These are phyloP conservation scores for Coreoperca whiteheadi DNA, from an alignment of 2,113 vertebrate species.

Conservation along the genomic window DNA sequence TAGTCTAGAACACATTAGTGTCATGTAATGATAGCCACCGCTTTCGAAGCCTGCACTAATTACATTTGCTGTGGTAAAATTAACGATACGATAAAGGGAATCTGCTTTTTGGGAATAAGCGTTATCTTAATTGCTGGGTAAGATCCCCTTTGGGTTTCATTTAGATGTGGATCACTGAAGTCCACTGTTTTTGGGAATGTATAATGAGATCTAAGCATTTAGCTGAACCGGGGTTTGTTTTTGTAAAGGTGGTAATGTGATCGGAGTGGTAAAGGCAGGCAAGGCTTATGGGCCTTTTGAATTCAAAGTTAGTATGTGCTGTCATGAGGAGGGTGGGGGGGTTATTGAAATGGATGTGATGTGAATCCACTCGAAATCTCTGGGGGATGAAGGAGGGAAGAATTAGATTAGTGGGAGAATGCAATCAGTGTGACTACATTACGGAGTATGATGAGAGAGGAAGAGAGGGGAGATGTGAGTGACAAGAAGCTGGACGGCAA, in stretches of 20 bases:
- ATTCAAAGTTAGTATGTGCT: constrained; percentile 71
- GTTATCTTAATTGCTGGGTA: constrained; percentile 70
- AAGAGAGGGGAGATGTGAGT: constrained; percentile 58
- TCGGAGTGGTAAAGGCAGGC: constrained; percentile 59
- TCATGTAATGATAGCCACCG: constrained; percentile 36
- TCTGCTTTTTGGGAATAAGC: constrained; percentile 53
- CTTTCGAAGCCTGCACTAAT: constrained; percentile 52
- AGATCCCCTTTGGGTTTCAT: constrained; percentile 48
- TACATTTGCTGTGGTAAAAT: constrained; percentile 58
- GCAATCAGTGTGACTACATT: constrained; percentile 81
- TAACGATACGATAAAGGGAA: constrained; percentile 56
- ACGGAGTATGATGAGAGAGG: constrained; percentile 67
- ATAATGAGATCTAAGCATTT: constrained; percentile 68
- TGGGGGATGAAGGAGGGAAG: constrained; percentile 65
- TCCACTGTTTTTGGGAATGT: constrained; percentile 39
- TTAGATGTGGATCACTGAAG: constrained; percentile 61
- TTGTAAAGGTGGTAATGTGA: constrained; percentile 70
- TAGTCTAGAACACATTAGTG: constrained; percentile 53
- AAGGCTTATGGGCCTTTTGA: constrained; percentile 67
- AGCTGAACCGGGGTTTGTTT: constrained; percentile 53
- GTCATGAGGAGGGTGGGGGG: constrained; percentile 53
- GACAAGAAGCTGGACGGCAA: constrained; percentile 67
- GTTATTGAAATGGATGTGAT: constrained; percentile 69
- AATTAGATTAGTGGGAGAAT: constrained; percentile 80
- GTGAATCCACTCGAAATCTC: constrained; percentile 72